phyloP scores from a whole-genome alignment of 2,888 invertebrate genomes.

The Metopia argyrocephala region DNA sequence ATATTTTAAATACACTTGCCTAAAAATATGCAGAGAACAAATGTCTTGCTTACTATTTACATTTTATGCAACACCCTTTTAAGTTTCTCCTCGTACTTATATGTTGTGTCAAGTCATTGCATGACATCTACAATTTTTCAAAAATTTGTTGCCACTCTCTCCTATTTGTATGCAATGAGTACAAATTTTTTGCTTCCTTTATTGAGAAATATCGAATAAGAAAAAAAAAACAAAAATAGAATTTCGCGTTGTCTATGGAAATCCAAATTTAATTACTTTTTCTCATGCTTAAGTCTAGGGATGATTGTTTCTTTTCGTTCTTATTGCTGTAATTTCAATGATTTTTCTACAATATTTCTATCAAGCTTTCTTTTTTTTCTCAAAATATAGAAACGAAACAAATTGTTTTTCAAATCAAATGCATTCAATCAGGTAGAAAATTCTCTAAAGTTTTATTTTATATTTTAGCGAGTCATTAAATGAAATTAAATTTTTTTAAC shows the following conservation, averaged over 20 bases:
- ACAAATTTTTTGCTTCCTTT: not conserved
- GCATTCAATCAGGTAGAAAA: constrained; percentile 16
- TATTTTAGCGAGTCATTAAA: constrained; percentile 14
- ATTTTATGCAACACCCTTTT: not conserved
- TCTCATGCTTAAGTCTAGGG: constrained; percentile 69
- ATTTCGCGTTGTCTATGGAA: constrained; percentile 67
- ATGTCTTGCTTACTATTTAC: not conserved
- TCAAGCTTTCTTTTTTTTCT: constrained; percentile 10
- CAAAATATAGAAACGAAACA: not conserved
- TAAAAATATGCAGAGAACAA: not conserved
- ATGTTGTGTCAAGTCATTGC: constrained; percentile 70
- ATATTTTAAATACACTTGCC: too few species aligned
- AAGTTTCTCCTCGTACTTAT: constrained; percentile 10
- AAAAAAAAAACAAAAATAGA: constrained; percentile 16
- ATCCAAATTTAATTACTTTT: constrained; percentile 75
- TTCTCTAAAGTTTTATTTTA: not conserved
- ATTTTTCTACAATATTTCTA: not conserved
- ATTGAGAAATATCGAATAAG: not conserved
- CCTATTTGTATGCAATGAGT: not conserved
- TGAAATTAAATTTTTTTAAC: constrained; percentile 26
- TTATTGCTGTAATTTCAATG: not conserved
- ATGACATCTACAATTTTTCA: constrained; percentile 75
- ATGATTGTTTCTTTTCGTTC: constrained; percentile 21
- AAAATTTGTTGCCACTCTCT: not conserved
- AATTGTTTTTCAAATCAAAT: not conserved